Conservation (phyloP, 2,888 invertebrate genomes). For the Philaethria dido region DNA sequence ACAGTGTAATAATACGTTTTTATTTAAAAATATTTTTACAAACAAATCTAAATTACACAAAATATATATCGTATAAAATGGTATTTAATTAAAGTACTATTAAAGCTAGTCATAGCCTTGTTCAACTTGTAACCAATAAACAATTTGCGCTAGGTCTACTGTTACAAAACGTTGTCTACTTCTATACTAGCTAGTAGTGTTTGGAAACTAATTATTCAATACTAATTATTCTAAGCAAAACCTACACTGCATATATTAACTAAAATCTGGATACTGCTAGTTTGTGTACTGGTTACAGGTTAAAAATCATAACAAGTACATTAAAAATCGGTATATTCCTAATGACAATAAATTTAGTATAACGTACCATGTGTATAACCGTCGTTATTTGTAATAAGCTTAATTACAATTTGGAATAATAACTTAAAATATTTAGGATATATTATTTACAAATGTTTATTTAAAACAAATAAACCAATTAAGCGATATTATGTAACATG, state of each 20-base stretch:
- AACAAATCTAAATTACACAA: not conserved
- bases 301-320: not conserved
- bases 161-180: not conserved
- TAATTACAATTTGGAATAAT: not conserved
- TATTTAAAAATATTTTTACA: not conserved
- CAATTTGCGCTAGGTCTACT: not conserved
- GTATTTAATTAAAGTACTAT: not conserved
- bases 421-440: not conserved
- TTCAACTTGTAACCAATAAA: conserved; percentile 3
- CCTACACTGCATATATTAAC: not conserved
- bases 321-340: not conserved
- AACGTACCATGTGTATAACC: too few species aligned
- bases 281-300: not conserved
- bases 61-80: not conserved
- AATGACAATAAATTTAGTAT: not conserved
- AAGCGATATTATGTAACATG: not conserved
- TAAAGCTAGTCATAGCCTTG: not conserved
- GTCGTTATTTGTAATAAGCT: not conserved
- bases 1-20: too few species aligned
- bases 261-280: not conserved
- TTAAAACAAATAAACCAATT: not conserved
- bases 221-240: not conserved
- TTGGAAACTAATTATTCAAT: not conserved
- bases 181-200: not conserved
- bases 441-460: not conserved